Evolutionary conservation across 2,113 vertebrate genomes (phyloP).

Genomic region (Phoenicopterus ruber): DNA sequence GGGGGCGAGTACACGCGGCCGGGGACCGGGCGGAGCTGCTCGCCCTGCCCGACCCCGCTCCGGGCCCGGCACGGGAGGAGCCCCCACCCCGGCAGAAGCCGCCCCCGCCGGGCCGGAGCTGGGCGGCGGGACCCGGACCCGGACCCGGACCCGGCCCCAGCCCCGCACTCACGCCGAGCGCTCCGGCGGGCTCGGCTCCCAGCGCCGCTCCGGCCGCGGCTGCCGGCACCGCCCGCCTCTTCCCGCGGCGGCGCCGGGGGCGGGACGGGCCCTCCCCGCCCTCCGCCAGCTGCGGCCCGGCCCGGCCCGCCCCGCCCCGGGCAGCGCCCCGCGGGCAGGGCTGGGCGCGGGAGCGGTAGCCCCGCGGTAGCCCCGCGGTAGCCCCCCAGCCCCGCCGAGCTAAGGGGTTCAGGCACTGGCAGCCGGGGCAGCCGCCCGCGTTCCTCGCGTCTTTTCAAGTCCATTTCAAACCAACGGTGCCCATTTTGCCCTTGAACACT

Average conservation of each 20-base stretch:
- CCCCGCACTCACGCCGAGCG: not conserved
- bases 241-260: not conserved
- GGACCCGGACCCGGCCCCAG: too few relatives aligned
- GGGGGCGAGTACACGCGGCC: not conserved
- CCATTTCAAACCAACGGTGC: not conserved
- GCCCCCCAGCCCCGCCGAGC: too few relatives aligned
- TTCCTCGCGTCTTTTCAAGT: not conserved
- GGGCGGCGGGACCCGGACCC: not conserved
- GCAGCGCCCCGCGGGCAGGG: not conserved
- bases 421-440: not conserved
- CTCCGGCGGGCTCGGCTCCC: not conserved
- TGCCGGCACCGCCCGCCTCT: not conserved
- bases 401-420: too few relatives aligned
- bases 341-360: too few relatives aligned
- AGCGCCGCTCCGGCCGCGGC: not conserved
- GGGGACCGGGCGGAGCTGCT: not conserved
- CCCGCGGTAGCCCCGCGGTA: too few relatives aligned
- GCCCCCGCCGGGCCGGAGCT: not conserved
- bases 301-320: not conserved
- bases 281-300: not conserved
- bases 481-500: rapidly evolving
- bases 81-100: not conserved
- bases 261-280: not conserved
- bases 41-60: not conserved
- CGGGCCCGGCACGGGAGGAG: not conserved